Evolutionary conservation across 35 echinoderm and acorn worm genomes (phyloP), one percentile per base, ranked within the genome.

Genomic region (Diadema setosum): DNA sequence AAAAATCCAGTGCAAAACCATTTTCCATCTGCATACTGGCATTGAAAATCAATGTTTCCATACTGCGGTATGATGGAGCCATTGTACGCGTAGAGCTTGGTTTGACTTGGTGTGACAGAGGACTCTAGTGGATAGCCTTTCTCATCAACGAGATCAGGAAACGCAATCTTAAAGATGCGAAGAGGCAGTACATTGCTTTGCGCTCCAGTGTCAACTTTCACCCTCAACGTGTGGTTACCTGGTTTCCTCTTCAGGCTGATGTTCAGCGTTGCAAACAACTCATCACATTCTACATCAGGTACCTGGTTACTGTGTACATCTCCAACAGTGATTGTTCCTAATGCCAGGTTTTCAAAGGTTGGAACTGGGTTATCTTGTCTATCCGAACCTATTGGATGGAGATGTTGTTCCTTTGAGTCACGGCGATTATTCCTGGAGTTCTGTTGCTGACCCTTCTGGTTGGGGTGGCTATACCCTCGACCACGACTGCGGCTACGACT

Each of bases 141-240:
- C n/a, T 85, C 1, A 32, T 69, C 14, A 39, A 39, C 17, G 15
- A 30, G 5, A 36, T 39, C 17, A 27, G 83, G 17, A 65, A 11
- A 60, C 29, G 37, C 29, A 34, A 21, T 85, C 34, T 42, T 52
- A 24, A 65, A 85, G 1, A 65, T 48, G 5, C 83, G 29, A 5
- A 85, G 39, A 4, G 83, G 83, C 21, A 85, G 24, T 2, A 67
- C 32, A 33, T 85, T 85, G 3, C 83, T 59, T 39, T 65, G 45
- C 9, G 58, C 83, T 41, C 83, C 83, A 20, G 83, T 85, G 44
- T 87, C 85, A 3, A 87, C 48, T 52, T 52, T 52, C 9, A 52
- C 48, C 48, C 9, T 52, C 48, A 52, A 11, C n/a, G 9, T 52
- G 48, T 52, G 48, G n/a, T 52, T 52, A 11, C 48, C 48, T 11